A percentile compares a stretch with the other conserved stretches of the same genome.
These are phyloP conservation scores for Spisula solida DNA, from an alignment of 2,888 invertebrate genomes.

Conservation along the genomic window DNA sequence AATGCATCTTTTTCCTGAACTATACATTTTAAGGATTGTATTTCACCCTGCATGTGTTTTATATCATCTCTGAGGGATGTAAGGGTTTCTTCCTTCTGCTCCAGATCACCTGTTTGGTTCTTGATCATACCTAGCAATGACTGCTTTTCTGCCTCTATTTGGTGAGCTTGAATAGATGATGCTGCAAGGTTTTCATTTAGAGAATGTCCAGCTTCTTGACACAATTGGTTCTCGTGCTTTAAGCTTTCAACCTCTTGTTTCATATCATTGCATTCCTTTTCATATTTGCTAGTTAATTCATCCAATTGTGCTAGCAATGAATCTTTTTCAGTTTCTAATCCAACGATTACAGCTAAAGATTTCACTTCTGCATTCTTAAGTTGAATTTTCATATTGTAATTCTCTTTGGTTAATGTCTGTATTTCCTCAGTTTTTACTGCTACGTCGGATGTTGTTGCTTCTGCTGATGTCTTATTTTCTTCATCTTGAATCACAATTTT, in stretches of 20 bases:
- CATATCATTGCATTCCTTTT: not conserved
- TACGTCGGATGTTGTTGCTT: not conserved
- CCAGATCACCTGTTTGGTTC: not conserved
- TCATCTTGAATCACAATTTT: not conserved
- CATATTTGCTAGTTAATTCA: conserved; percentile 38
- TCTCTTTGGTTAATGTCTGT: conserved; percentile 44
- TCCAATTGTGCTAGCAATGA: conserved; percentile 48
- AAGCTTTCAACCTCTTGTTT: conserved; percentile 8
- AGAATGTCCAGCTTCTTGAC: conserved; percentile 3
- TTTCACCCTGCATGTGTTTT: conserved; percentile 16
- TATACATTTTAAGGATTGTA: not conserved
- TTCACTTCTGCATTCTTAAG: conserved; percentile 68
- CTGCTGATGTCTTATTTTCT: conserved; percentile 5
- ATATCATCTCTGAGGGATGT: conserved; percentile 16
- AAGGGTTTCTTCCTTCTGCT: conserved; percentile 4
- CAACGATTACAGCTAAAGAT: conserved; percentile 62
- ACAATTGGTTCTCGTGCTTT: not conserved
- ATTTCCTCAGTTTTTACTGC: conserved; percentile 36
- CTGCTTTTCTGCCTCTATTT: conserved; percentile 44
- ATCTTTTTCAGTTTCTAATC: conserved; percentile 68
- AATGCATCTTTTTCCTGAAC: conserved; percentile 42
- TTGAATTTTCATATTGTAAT: conserved; percentile 49
- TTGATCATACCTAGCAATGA: conserved; percentile 11
- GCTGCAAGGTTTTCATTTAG: conserved; percentile 29
- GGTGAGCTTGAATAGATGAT: conserved; percentile 5